Conservation (phyloP, 2,113 vertebrate species). For the Aramus guarauna region DNA sequence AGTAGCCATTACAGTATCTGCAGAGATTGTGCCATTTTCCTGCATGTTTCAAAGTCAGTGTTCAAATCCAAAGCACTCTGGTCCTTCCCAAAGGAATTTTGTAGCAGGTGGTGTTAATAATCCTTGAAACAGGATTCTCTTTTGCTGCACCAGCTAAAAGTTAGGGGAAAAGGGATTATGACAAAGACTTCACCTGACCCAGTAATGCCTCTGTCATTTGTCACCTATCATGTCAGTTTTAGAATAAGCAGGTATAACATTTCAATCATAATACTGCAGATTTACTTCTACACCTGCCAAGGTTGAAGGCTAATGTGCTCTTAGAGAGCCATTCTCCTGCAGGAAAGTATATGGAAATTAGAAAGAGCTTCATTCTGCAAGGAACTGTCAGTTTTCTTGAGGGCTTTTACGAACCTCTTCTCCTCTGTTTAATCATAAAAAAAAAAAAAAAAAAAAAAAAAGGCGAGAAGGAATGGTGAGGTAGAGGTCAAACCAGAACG, state of each 20-base stretch:
- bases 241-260: conserved; percentile 67
- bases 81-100: conserved; percentile 22
- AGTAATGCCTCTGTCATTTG: conserved; percentile 69
- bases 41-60: background rate
- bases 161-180: conserved; percentile 64
- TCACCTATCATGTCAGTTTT: conserved; percentile 65
- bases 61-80: background rate
- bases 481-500: conserved; percentile 69
- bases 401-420: conserved; percentile 34
- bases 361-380: conserved; percentile 48
- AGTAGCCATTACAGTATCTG: background rate
- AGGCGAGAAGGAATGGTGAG: conserved; percentile 32
- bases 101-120: conserved; percentile 64
- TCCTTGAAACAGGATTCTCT: conserved; percentile 66
- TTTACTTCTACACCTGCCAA: conserved; percentile 63
- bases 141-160: conserved; percentile 58
- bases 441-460: background rate
- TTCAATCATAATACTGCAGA: conserved; percentile 67
- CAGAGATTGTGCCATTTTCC: background rate
- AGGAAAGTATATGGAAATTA: conserved; percentile 71
- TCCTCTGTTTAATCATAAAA: conserved; percentile 20
- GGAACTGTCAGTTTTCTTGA: conserved; percentile 73
- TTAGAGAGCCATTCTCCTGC: conserved; percentile 67
- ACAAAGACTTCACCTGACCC: conserved; percentile 68
- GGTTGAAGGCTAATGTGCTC: conserved; percentile 63